Evolutionary conservation across 2,888 invertebrate genomes (phyloP).

Genomic region (Drosophila kanekoi): DNA sequence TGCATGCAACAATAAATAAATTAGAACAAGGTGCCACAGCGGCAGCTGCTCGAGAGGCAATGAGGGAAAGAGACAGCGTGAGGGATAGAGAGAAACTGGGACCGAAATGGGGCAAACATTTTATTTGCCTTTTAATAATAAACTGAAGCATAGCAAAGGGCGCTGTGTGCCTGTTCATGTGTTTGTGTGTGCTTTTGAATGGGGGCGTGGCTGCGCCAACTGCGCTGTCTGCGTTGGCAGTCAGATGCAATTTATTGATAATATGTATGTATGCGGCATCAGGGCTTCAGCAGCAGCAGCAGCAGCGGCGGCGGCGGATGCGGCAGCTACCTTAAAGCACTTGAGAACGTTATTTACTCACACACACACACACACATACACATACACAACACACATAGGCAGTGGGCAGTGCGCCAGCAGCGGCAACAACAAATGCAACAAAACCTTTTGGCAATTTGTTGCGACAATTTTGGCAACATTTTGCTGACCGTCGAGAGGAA

Average conservation of each 20-base stretch:
- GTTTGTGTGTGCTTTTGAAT: neutral
- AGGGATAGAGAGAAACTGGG: neutral
- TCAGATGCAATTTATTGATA: constrained; percentile 82
- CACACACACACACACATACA: constrained; percentile 27
- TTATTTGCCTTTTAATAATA: constrained; percentile 57
- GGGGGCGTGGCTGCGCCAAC: constrained; percentile 11
- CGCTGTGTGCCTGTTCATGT: neutral
- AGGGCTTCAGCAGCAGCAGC: constrained; percentile 22
- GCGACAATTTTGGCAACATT: constrained; percentile 75
- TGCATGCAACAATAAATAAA: constrained; percentile 73
- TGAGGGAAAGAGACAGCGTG: neutral
- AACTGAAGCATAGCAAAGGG: constrained; percentile 26
- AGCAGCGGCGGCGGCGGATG: neutral
- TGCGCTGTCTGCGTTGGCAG: constrained; percentile 66
- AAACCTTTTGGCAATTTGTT: constrained; percentile 64
- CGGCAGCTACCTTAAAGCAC: constrained; percentile 59
- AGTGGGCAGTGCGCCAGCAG: constrained; percentile 33
- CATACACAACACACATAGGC: constrained; percentile 10
- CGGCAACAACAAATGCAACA: constrained; percentile 37
- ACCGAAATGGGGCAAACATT: constrained; percentile 29
- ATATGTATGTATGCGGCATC: constrained; percentile 67
- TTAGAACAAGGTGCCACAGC: constrained; percentile 75
- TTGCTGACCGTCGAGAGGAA: constrained; percentile 32
- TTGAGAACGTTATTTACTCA: constrained; percentile 64
- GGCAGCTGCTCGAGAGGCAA: constrained; percentile 30